Evolutionary conservation across 2,797 vertebrate species (phyloP).

Genomic region (Dryobates pubescens): DNA sequence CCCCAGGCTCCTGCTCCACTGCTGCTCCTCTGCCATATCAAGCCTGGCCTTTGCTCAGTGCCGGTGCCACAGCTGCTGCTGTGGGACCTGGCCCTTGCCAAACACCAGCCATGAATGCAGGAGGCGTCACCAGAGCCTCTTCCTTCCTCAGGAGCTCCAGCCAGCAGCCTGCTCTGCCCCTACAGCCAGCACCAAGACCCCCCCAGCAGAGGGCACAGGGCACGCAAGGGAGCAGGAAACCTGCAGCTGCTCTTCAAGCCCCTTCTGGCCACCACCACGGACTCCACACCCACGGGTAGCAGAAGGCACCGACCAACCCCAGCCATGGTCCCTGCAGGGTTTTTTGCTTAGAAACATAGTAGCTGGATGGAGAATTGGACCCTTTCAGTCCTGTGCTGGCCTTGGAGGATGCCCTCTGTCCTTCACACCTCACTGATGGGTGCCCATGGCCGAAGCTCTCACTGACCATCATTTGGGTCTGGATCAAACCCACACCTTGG

Average conservation of each 20-base stretch:
- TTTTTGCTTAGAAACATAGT: not conserved
- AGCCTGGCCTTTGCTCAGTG: not conserved
- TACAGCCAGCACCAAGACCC: not conserved
- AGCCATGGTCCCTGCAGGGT: not conserved
- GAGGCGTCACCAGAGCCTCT: not conserved
- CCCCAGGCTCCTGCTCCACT: not conserved
- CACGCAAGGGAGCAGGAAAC: not conserved
- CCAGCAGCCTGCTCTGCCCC: not conserved
- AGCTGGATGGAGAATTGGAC: not conserved
- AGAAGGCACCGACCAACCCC: not conserved
- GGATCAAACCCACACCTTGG: not conserved
- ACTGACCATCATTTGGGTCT: not conserved
- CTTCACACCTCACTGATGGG: not conserved
- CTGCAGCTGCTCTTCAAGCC: rapidly evolving
- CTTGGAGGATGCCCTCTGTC: not conserved
- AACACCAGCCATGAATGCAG: not conserved
- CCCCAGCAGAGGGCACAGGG: not conserved
- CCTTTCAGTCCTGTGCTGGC: not conserved
- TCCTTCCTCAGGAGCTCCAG: not conserved
- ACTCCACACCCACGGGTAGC: not conserved
- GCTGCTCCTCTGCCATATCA: not conserved
- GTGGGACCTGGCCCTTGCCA: not conserved
- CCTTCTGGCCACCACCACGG: not conserved
- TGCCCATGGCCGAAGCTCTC: not conserved
- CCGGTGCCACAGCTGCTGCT: not conserved